Conservation (phyloP, 2,113 vertebrate species). For the Cercopithecus mona region DNA sequence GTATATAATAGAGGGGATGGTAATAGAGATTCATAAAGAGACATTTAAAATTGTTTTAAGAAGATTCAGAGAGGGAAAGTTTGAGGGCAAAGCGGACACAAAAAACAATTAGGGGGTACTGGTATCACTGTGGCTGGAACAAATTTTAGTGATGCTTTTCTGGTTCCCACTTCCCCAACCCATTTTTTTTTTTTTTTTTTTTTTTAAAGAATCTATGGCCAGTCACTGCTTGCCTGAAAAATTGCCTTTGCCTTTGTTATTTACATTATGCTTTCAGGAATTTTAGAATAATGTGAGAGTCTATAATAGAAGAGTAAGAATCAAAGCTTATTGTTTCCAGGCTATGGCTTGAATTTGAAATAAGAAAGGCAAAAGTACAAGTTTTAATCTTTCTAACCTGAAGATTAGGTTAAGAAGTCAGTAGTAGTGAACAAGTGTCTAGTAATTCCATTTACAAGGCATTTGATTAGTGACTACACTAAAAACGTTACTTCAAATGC, state of each 20-base stretch:
- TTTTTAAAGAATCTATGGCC: not conserved
- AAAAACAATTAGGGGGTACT: not conserved
- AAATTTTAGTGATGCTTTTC: not conserved
- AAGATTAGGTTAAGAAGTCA: not conserved
- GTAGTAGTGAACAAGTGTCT: conserved; percentile 12
- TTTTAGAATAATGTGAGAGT: not conserved
- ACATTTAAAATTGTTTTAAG: conserved; percentile 15
- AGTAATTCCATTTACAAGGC: conserved; percentile 34
- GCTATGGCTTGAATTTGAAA: conserved; percentile 31
- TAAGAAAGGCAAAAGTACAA: conserved; percentile 16
- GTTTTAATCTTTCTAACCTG: conserved; percentile 24
- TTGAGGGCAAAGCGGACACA: not conserved
- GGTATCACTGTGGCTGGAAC: not conserved
- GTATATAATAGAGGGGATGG: not conserved
- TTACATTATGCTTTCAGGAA: not conserved
- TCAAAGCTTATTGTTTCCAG: not conserved
- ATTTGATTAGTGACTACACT: not conserved
- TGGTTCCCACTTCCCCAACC: too few relatives aligned
- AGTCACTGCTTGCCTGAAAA: not conserved
- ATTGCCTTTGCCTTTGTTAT: not conserved
- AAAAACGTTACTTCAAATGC: not conserved
- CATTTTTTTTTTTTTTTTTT: not conserved
- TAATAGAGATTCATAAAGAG: not conserved
- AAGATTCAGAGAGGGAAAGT: not conserved
- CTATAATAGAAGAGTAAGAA: not conserved